phyloP scores from a whole-genome alignment of 2,113 vertebrate genomes.

The Lethenteron reissneri region DNA sequence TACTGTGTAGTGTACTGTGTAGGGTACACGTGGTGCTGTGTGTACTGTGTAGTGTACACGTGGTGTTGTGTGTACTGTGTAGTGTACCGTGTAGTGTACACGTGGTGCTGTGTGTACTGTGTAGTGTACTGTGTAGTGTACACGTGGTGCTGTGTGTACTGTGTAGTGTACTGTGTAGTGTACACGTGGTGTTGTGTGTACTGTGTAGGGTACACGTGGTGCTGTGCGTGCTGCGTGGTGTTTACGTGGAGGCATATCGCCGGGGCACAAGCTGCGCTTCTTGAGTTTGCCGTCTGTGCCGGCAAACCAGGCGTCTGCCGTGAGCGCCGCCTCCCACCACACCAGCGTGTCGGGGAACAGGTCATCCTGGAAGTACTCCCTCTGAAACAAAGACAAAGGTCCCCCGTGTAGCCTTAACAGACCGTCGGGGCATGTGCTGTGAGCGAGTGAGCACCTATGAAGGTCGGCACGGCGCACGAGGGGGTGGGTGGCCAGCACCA shows the following conservation, averaged over 20 bases:
- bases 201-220: background rate
- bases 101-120: background rate
- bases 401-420: no score
- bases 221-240: background rate
- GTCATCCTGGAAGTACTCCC: constrained; percentile 94
- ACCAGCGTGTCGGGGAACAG: constrained; percentile 39
- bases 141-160: background rate
- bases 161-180: background rate
- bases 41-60: no score
- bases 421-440: no score
- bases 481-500: no score
- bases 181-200: background rate
- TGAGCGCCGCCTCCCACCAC: constrained; percentile 46
- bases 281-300: constrained; percentile 35
- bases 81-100: background rate
- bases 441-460: no score
- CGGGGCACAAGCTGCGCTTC: constrained; percentile 35
- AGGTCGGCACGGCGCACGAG: no score
- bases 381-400: constrained; percentile 24
- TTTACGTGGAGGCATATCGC: constrained; percentile 56
- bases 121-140: background rate
- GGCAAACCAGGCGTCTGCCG: constrained; percentile 33
- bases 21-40: no score
- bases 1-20: no score
- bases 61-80: no score